These are phyloP conservation scores for Falcunculus frontatus DNA, from an alignment of 2,113 vertebrate species.

Conservation along the genomic window DNA sequence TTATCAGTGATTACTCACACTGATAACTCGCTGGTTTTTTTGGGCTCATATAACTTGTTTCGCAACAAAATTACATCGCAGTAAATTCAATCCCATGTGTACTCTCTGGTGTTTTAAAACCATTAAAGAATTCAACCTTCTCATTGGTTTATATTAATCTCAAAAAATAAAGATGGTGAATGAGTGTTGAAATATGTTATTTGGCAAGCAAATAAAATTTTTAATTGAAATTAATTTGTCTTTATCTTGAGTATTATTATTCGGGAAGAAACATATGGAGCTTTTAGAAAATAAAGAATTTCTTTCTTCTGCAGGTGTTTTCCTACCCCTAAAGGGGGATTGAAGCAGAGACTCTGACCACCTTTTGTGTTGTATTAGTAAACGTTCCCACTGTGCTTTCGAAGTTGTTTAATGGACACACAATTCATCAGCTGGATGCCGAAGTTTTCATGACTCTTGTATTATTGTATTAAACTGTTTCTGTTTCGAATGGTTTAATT, in stretches of 20 bases:
- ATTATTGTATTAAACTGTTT: neutral
- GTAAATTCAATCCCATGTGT: neutral
- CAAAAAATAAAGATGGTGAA: neutral
- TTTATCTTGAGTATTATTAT: neutral
- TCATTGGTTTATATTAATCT: neutral
- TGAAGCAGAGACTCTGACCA: neutral
- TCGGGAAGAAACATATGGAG: neutral
- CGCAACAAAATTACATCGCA: neutral
- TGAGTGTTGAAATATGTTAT: neutral
- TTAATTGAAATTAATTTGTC: neutral
- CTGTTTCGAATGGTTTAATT: neutral
- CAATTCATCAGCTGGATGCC: neutral
- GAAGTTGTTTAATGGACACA: constrained; percentile 3
- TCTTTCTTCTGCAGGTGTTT: neutral
- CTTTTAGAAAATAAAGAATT: neutral
- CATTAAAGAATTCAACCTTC: neutral
- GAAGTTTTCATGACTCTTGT: neutral
- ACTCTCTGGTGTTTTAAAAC: neutral
- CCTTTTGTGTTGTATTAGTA: constrained; percentile 15
- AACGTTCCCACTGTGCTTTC: constrained; percentile 15
- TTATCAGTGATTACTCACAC: neutral
- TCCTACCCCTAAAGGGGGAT: neutral
- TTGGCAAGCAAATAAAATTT: neutral
- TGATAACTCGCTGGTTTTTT: neutral
- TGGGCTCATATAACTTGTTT: neutral